Conservation (phyloP, 2,797 vertebrate species). For the Sebastes vulpes region DNA sequence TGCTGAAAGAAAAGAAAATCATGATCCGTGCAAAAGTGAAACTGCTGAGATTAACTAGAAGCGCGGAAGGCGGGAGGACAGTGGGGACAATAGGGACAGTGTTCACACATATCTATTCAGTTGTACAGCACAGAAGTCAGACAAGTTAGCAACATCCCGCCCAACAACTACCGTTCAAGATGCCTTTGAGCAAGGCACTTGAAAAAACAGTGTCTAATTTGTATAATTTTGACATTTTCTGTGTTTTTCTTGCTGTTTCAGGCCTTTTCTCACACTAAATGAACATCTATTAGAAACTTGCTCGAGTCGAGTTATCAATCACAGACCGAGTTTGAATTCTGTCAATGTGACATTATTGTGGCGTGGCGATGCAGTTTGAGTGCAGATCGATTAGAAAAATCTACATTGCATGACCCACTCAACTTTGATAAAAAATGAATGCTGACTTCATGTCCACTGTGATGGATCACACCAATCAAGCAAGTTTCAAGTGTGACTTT, state of each 20-base stretch:
- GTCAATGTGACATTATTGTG: neutral
- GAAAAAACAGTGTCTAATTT: neutral
- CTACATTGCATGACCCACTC: neutral
- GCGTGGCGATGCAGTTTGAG: neutral
- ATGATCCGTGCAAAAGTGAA: conserved; percentile 44
- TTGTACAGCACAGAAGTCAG: neutral
- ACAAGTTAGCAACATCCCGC: neutral
- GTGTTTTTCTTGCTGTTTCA: neutral
- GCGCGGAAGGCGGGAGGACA: conserved; percentile 23
- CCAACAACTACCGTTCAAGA: neutral
- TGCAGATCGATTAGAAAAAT: neutral
- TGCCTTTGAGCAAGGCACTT: neutral
- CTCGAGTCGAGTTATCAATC: neutral
- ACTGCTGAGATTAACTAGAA: conserved; percentile 37
- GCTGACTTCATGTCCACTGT: neutral
- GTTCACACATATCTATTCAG: conserved; percentile 5
- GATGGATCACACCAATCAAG: neutral
- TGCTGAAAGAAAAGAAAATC: conserved; percentile 44
- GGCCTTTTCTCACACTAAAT: neutral
- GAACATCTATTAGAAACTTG: neutral
- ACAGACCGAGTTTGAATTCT: neutral
- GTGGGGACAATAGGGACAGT: neutral
- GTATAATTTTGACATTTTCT: neutral
- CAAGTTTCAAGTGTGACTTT: neutral
- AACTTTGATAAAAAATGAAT: neutral